Percentiles rank a stretch among this genome's conserved stretches.
These are phyloP conservation scores for Crocodylus rhombifer DNA, from an alignment of 2,797 vertebrate species.

Conservation along the genomic window DNA sequence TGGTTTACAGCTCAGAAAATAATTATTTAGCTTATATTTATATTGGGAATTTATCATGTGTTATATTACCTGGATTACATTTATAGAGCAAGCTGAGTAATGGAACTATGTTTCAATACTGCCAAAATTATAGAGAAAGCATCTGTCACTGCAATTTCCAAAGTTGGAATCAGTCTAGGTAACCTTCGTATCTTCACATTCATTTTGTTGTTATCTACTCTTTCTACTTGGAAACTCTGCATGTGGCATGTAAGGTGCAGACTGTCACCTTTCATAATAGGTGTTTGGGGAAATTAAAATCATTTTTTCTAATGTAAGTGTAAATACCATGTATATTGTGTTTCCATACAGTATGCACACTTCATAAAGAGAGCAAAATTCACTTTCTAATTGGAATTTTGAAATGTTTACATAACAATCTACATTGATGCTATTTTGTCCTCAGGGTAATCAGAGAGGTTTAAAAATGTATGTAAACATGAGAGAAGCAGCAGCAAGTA, in stretches of 20 bases:
- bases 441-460: accelerated
- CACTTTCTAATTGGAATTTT: background rate
- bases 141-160: slow-evolving; percentile 59
- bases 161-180: slow-evolving; percentile 14
- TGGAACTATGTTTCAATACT: background rate
- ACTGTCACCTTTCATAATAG: slow-evolving; percentile 30
- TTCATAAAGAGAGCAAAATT: background rate
- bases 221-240: slow-evolving; percentile 49
- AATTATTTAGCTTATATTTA: background rate
- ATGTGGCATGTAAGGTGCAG: background rate
- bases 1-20: background rate
- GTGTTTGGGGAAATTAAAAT: slow-evolving; percentile 39
- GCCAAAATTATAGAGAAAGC: slow-evolving; percentile 44
- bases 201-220: slow-evolving; percentile 44
- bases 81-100: slow-evolving; percentile 37
- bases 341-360: background rate
- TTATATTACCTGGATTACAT: background rate
- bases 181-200: slow-evolving; percentile 51
- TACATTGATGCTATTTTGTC: accelerated
- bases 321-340: background rate
- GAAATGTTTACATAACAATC: background rate
- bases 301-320: slow-evolving; percentile 27
- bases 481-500: background rate
- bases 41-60: background rate
- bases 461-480: background rate